These are phyloP conservation scores for Podotricha telesiphe DNA, from an alignment of 2,888 invertebrate species.

Conservation along the genomic window DNA sequence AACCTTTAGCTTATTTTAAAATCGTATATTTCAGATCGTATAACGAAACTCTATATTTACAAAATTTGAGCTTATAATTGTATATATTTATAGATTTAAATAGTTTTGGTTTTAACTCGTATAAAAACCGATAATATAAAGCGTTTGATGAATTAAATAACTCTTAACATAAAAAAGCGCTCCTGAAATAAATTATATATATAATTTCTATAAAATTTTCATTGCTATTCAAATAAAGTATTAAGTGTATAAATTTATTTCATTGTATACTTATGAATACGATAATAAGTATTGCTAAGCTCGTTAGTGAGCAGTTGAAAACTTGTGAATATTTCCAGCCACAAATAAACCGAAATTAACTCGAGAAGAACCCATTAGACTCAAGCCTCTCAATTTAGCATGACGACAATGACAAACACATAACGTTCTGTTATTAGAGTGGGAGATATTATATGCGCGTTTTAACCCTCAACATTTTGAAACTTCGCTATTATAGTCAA, in stretches of 20 bases:
- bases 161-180: too few relatives aligned
- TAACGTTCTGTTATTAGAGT: constrained; percentile 42
- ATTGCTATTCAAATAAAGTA: too few relatives aligned
- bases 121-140: too few relatives aligned
- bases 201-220: too few relatives aligned
- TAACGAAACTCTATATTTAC: too few relatives aligned
- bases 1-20: too few relatives aligned
- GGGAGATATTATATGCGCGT: constrained; percentile 56
- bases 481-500: constrained; percentile 61
- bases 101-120: too few relatives aligned
- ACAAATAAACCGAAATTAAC: constrained; percentile 40
- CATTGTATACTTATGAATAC: constrained; percentile 4
- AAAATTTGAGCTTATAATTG: too few relatives aligned
- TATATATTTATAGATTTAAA: too few relatives aligned
- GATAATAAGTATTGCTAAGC: constrained; percentile 26
- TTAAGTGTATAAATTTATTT: too few relatives aligned
- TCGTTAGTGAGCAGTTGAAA: constrained; percentile 36
- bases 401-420: constrained; percentile 47
- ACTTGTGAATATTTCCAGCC: constrained; percentile 38
- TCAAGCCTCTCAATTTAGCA: constrained; percentile 42
- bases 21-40: too few relatives aligned
- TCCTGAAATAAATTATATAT: too few relatives aligned
- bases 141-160: neutral
- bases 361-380: constrained; percentile 36
- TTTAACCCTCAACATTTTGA: constrained; percentile 49